phyloP scores from a whole-genome alignment of 2,888 invertebrate genomes.

The Cantharis nigra region DNA sequence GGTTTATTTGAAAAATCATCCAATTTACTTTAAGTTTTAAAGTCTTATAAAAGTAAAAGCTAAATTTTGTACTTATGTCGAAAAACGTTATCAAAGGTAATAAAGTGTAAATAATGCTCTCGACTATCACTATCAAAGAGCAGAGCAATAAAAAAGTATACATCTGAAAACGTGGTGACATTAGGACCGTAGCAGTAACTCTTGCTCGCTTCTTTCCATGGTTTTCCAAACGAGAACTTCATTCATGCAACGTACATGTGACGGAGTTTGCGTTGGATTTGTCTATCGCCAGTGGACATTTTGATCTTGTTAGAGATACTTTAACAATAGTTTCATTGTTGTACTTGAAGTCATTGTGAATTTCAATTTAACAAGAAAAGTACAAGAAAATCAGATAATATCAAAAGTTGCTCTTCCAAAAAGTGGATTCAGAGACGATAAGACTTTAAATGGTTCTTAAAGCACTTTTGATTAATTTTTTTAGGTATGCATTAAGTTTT shows the following conservation, averaged over 20 bases:
- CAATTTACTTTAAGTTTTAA: neutral
- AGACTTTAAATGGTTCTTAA: constrained; percentile 6
- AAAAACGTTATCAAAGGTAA: constrained; percentile 10
- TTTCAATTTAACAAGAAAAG: constrained; percentile 11
- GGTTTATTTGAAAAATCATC: neutral
- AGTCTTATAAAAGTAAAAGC: neutral
- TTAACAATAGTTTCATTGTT: constrained; percentile 8
- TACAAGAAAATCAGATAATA: constrained; percentile 13
- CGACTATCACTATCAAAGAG: constrained; percentile 6
- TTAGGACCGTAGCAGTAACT: neutral
- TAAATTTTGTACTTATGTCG: neutral
- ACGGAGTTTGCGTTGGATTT: constrained; percentile 12
- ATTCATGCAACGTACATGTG: constrained; percentile 4
- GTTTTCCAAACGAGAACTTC: neutral
- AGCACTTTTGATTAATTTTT: neutral
- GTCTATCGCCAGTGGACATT: constrained; percentile 11
- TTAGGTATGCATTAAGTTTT: neutral
- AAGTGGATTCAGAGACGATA: constrained; percentile 6
- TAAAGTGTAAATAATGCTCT: constrained; percentile 14
- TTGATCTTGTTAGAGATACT: neutral
- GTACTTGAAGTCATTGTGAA: constrained; percentile 7
- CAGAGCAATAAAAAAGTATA: constrained; percentile 9
- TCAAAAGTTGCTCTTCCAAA: neutral
- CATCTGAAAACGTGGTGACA: constrained; percentile 6
- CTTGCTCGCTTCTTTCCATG: neutral